Percentiles rank a stretch among this genome's conserved stretches.
phyloP scores from a whole-genome alignment of 2,888 invertebrate genomes.

The Lycocerus yunnanus region DNA sequence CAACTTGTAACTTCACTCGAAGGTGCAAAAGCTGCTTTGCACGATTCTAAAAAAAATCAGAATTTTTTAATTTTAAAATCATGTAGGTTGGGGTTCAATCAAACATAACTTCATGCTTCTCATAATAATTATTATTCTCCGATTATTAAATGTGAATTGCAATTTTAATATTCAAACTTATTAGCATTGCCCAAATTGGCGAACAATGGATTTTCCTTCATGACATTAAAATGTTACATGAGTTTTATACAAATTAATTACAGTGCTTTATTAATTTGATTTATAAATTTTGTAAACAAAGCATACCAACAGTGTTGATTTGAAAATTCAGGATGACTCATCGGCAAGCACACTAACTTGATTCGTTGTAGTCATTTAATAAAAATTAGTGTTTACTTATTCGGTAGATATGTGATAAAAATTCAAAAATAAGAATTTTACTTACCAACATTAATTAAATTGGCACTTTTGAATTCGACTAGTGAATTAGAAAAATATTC shows the following conservation, averaged over 20 bases:
- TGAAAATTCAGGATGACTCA: neutral
- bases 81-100: no score
- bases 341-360: neutral
- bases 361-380: neutral
- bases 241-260: neutral
- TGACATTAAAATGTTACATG: neutral
- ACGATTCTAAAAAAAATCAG: conserved; percentile 67
- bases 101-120: neutral
- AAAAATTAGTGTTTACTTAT: neutral
- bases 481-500: conserved; percentile 73
- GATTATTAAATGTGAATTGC: neutral
- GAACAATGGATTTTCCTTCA: neutral
- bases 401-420: neutral
- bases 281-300: neutral
- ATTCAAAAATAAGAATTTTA: neutral
- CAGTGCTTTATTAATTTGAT: neutral
- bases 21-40: conserved; percentile 73
- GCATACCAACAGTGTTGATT: neutral
- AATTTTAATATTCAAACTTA: no score
- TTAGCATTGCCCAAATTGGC: neutral
- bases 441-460: conserved; percentile 85
- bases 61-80: neutral
- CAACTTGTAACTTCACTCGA: conserved; percentile 63
- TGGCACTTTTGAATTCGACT: conserved; percentile 89
- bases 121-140: neutral